Percentiles rank a stretch among this genome's conserved stretches.
Conservation (phyloP, 1,140 invertebrate genomes). For the Lanistes nyassanus region DNA sequence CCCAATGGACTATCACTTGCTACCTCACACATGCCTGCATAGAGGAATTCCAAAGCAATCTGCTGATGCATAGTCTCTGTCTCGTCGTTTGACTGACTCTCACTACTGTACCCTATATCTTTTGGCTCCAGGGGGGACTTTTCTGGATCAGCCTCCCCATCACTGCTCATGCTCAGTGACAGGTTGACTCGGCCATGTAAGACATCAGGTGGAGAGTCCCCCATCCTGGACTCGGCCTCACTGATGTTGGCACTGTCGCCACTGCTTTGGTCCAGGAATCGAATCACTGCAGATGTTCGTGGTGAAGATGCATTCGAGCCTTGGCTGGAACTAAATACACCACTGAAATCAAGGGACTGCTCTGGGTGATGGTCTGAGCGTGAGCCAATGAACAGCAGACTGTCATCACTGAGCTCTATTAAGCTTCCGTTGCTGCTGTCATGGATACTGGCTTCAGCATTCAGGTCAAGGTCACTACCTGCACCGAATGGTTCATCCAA, state of each 20-base stretch:
- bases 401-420: constrained; percentile 43
- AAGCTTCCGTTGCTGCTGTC: constrained; percentile 31
- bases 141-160: constrained; percentile 38
- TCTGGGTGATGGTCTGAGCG: constrained; percentile 30
- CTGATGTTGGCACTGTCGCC: constrained; percentile 52
- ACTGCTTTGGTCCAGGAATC: constrained; percentile 42
- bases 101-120: constrained; percentile 66
- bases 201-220: constrained; percentile 32
- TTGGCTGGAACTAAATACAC: constrained; percentile 3
- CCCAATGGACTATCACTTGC: constrained; percentile 37
- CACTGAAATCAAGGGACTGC: constrained; percentile 12
- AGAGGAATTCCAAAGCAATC: constrained; percentile 38
- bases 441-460: constrained; percentile 6
- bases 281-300: constrained; percentile 12
- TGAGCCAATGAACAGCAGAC: constrained; percentile 37
- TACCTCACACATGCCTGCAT: constrained; percentile 35
- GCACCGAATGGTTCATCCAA: constrained; percentile 31
- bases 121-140: constrained; percentile 39
- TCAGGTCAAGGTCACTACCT: constrained; percentile 26
- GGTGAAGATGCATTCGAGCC: not conserved
- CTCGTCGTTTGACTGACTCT: constrained; percentile 64
- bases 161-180: constrained; percentile 40
- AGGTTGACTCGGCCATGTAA: constrained; percentile 19
- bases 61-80: constrained; percentile 41
- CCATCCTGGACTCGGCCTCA: constrained; percentile 51